Conservation (phyloP, 1,140 invertebrate species). For the Lerema accius region DNA sequence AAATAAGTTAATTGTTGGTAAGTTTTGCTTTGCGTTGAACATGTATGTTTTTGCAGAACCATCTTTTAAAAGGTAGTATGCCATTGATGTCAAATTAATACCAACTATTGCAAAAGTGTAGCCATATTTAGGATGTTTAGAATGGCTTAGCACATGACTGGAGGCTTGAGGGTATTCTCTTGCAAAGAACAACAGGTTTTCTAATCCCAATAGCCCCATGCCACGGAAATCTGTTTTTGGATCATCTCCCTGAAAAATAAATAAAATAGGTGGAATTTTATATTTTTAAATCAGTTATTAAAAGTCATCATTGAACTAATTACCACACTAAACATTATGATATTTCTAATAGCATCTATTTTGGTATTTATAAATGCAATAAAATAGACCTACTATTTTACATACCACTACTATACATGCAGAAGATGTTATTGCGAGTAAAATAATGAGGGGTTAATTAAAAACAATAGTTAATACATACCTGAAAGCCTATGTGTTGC, state of each 20-base stretch:
- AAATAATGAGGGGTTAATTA: too few species aligned
- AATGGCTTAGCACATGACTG: constrained; percentile 92
- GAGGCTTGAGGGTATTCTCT: constrained; percentile 91
- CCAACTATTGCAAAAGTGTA: constrained; percentile 95
- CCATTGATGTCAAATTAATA: constrained; percentile 97
- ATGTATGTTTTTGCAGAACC: constrained; percentile 95
- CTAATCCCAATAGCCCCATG: constrained; percentile 97
- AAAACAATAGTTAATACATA: constrained; percentile 46
- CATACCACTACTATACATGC: too few species aligned
- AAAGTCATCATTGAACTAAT: too few species aligned
- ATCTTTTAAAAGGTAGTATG: constrained; percentile 90
- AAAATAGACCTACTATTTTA: too few species aligned
- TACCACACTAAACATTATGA: too few species aligned
- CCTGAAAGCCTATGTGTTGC: constrained; percentile 96
- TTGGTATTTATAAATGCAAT: too few species aligned
- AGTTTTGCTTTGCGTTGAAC: constrained; percentile 91
- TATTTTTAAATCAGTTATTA: too few species aligned
- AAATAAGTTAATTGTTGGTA: constrained; percentile 91
- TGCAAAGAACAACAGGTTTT: constrained; percentile 96
- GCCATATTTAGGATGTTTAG: constrained; percentile 94
- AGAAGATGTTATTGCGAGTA: too few species aligned
- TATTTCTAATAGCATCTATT: too few species aligned
- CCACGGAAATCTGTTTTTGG: constrained; percentile 98
- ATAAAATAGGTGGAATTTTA: too few species aligned
- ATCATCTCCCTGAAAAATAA: constrained; percentile 95